Base-by-base conservation (phyloP, 2,888 invertebrate species). In the Melieria crassipennis region DNA sequence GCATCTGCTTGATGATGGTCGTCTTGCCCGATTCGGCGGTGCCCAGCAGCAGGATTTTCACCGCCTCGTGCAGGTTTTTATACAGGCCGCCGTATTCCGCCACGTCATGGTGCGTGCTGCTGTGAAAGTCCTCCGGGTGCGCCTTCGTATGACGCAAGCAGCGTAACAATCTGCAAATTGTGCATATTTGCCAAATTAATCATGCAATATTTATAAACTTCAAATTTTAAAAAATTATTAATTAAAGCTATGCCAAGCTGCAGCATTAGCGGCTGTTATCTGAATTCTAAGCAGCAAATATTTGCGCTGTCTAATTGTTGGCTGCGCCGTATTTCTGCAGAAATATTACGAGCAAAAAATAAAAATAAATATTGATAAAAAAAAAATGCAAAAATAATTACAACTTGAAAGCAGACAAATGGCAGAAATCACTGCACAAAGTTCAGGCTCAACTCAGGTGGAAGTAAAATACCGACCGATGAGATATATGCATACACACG, bases 1-100 rank as follows among this genome's bases (percentile, higher is more conserved):
- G 92, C 94, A 95, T 95, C 86, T 95, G 95, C 81, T 95, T 95
- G 43, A 94, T 91, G 13, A 95, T 92, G 0, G 95, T 95, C 0
- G 94, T 94, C 84, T 95, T 95, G 0, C 94, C 94, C 9, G 94
- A 93, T 81, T 94, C 94, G 0, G 94, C 94, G 0, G 94, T 92
- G 1, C 92, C 92, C 4, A 92, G 83, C 0, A 92, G 82, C 56
- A 92, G 83, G 9, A 92, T 85, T 84, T 92, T 91, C 78, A 84
- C 90, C 82, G 78, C 82, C 62, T 84, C 85, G 62, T 83, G 77
- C 69, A 89, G 89, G 7, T 87, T 84, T 64, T 88, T 88, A 66
- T 89, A 88, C 86, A 90, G 88, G 13, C 87, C 86, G 69, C 88
- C 88, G 62, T 90, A 88, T 72, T 90, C 88, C 60, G 88, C 85